Evolutionary conservation across 1,140 invertebrate genomes (phyloP), one percentile per base, ranked within the genome.

Genomic region (Ceratosolen fusciceps): DNA sequence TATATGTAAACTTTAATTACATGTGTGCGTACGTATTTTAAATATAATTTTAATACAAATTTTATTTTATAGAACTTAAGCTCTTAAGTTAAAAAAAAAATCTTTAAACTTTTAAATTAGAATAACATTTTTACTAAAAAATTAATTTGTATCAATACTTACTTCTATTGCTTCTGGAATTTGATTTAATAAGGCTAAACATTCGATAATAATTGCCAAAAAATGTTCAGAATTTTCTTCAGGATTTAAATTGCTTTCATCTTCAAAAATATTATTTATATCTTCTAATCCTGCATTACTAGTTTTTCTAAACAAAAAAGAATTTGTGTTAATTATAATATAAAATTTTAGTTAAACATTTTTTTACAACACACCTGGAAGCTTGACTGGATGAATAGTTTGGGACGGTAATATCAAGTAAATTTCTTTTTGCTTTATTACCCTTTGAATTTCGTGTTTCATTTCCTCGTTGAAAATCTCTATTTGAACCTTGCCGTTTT

Each of bases 91-190:
- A 62, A 34, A 34, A 19, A 34, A 62, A 12, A 34, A 2, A 19
- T 62, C 12, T 43, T 43, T 43, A 5, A 43, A 43, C 5, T 43
- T 7, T 43, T 12, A 12, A 7, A 43, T 43, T 43, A 43, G 12
- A 43, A 43, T 7, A 43, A 43, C 5, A 43, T 43, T n/a, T n/a
- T n/a, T n/a, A n/a, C n/a, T n/a, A n/a, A 43, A 43, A 43, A 43
- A 43, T 43, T 5, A 43, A 7, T 43, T 7, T 43, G 39, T 7
- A 7, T 43, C 39, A n/a, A 37, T 34, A 83, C 81, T 84, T 88
- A 96, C 95, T 91, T 96, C 96, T 54, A 97, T 92, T 26, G 96
- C 94, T 85, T 96, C 96, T 39, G 96, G 94, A 81, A 98, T 90
- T 88, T 96, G 96, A 74, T 95, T 93, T 58, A 98, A 89, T 65